Conservation (phyloP, 2,113 vertebrate genomes). For the Bujurquina vittata region DNA sequence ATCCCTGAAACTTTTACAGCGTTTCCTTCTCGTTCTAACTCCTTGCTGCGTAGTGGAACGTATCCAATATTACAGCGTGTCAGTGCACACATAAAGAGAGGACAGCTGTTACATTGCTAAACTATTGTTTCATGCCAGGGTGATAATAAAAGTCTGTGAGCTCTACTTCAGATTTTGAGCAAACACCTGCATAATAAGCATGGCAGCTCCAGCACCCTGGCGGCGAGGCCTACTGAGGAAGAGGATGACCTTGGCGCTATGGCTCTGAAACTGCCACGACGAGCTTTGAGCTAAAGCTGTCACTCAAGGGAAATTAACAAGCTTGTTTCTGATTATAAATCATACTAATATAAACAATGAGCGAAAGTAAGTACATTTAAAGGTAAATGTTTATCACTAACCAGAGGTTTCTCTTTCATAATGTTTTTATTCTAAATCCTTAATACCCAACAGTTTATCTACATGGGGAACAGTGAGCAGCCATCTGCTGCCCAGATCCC, state of each 20-base stretch:
- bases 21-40: neutral
- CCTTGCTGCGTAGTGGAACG: neutral
- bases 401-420: neutral
- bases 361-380: neutral
- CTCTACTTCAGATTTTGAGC: neutral
- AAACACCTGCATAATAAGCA: neutral
- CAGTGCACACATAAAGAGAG: neutral
- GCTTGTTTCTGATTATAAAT: neutral
- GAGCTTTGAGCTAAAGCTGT: neutral
- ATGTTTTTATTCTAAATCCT: constrained; percentile 17
- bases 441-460: constrained; percentile 32
- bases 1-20: neutral
- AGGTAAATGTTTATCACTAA: neutral
- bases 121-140: neutral
- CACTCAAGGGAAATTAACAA: neutral
- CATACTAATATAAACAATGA: neutral
- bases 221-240: neutral
- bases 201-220: neutral
- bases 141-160: neutral
- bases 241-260: neutral
- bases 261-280: neutral
- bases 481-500: constrained; percentile 76
- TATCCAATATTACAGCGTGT: neutral
- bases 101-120: neutral
- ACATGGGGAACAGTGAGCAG: constrained; percentile 5